Evolutionary conservation across 2,888 invertebrate species (phyloP).

Genomic region (Heliconius cydno): DNA sequence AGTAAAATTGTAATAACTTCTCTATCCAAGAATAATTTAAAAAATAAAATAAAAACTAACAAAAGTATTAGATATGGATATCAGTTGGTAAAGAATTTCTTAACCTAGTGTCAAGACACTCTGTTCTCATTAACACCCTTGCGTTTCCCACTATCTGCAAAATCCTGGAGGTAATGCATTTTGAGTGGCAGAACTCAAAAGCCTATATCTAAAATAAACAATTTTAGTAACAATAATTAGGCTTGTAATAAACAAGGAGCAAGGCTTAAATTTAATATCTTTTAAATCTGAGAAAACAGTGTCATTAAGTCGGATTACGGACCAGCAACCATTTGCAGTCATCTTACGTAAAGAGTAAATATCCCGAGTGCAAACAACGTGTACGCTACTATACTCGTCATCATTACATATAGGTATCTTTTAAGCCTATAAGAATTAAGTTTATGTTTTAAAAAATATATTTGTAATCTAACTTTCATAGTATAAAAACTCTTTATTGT

Average conservation of each 20-base stretch:
- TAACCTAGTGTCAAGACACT: too few species aligned
- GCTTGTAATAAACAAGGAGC: not conserved
- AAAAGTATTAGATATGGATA: not conserved
- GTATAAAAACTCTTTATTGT: too few species aligned
- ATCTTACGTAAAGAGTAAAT: conserved; percentile 31
- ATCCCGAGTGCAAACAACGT: conserved; percentile 32
- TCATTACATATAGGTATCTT: not conserved
- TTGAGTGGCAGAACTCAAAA: too few species aligned
- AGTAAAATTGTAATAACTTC: not conserved
- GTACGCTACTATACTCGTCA: conserved; percentile 14
- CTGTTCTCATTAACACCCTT: too few species aligned
- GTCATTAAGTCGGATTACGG: conserved; percentile 31
- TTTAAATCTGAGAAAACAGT: not conserved
- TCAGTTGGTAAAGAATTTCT: too few species aligned
- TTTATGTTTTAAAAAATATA: not conserved
- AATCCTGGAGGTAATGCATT: too few species aligned
- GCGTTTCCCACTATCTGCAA: too few species aligned
- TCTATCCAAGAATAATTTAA: not conserved
- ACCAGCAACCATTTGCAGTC: conserved; percentile 30
- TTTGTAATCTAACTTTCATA: not conserved
- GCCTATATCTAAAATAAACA: not conserved
- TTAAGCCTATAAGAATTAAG: conserved; percentile 3
- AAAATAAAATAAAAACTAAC: not conserved
- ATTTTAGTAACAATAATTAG: not conserved
- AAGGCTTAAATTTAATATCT: not conserved